Conservation (phyloP, 2,113 vertebrate species). For the Toxotes chatareus region DNA sequence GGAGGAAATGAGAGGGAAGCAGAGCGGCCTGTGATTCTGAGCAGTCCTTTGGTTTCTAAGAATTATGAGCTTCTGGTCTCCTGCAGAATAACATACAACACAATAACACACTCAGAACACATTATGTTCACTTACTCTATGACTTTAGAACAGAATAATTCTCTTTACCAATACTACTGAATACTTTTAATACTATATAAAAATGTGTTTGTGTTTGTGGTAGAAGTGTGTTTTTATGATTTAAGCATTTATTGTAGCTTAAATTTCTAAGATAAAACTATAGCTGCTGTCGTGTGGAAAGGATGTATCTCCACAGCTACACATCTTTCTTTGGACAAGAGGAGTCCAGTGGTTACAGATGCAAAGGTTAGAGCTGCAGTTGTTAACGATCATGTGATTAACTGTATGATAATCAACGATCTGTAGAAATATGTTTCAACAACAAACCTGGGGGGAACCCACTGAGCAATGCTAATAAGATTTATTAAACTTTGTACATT, state of each 20-base stretch:
- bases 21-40: neutral
- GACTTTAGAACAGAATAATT: neutral
- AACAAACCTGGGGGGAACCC: neutral
- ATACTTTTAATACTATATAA: no score
- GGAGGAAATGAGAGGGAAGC: slow-evolving; percentile 35
- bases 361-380: no score
- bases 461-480: neutral
- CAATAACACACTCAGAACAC: neutral
- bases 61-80: neutral
- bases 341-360: no score
- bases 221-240: neutral
- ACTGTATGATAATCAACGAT: no score
- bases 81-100: slow-evolving; percentile 7
- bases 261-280: no score
- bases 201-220: no score
- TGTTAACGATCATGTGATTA: no score
- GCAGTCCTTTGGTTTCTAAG: slow-evolving; percentile 31
- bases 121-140: neutral
- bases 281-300: no score
- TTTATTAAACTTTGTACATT: slow-evolving; percentile 57
- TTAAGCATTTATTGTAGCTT: neutral
- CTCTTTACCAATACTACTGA: no score
- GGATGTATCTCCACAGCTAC: no score
- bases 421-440: neutral
- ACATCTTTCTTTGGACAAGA: no score